Base-by-base conservation (phyloP, 2,888 invertebrate genomes). In the Drosophila paramelanica region DNA sequence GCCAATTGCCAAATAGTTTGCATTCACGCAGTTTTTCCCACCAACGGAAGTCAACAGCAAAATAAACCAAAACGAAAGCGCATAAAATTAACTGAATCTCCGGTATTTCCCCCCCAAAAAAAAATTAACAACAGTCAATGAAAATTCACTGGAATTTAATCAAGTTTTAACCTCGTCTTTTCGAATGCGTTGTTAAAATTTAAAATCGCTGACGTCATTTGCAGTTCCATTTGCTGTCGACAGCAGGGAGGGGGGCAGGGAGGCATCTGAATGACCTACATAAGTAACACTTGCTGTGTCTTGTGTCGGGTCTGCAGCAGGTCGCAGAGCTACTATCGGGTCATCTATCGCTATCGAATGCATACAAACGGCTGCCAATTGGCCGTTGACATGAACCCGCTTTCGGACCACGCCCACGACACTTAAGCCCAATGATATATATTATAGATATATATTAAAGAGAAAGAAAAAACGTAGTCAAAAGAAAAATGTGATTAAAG, bases 1-100 rank as follows among this genome's bases (percentile, higher is more conserved):
- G 57, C 36, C 36, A 79, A 71, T 89, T 68, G 56, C 47, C 73
- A 87, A 84, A 81, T 67, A 84, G 81, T 74, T 71, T 64, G 53
- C 59, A 65, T 52, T 56, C 45, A 55, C 38, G 58, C 38, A 42
- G 57, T 64, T 73, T 79, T 77, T 66, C 66, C 62, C 68, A 64
- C 56, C 56, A 75, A 69, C 84, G 83, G 83, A 83, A 83, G 87
- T 87, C 52, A 55, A n/a, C 31, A 38, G 31, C 31, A 66, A 64
- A 33, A 25, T 8, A n/a, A 42, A 66, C 38, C 38, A 49, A 42
- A 51, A 51, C 13, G 36, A 58, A 67, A 69, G 50, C 57, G 39
- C 17, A 59, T 50, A 47, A n/a, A 58, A 52, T 49, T 42, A 58
- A 46, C 69, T 51, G 38, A 33, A 45, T 77, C 39, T 41, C 46